Percentiles rank a stretch among this genome's conserved stretches.
phyloP scores from a whole-genome alignment of 2,113 vertebrate genomes.

The Pelmatolapia mariae region DNA sequence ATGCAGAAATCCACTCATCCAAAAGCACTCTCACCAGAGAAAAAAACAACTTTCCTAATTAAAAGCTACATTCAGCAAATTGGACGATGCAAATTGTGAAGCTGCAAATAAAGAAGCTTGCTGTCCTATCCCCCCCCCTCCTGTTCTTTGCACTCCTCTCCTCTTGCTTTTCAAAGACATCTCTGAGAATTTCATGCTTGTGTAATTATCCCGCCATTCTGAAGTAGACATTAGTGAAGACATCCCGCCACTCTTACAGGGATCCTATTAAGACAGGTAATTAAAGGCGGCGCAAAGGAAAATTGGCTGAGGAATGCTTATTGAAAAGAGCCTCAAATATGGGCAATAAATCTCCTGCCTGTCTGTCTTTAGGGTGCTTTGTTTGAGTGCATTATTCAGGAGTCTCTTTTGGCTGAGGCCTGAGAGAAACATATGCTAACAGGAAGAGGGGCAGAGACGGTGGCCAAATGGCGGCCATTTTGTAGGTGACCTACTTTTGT shows the following conservation, averaged over 20 bases:
- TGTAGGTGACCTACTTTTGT: conserved; percentile 68
- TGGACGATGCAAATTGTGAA: conserved; percentile 25
- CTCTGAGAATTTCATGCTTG: conserved; percentile 24
- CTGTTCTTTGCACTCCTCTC: neutral
- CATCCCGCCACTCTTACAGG: conserved; percentile 43
- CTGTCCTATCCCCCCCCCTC: neutral
- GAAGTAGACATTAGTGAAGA: conserved; percentile 61
- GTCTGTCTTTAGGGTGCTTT: conserved; percentile 49
- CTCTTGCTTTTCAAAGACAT: conserved; percentile 15
- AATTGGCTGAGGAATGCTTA: conserved; percentile 47
- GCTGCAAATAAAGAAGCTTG: neutral
- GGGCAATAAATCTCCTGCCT: conserved; percentile 48
- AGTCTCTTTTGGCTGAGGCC: conserved; percentile 44
- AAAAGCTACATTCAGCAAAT: conserved; percentile 48
- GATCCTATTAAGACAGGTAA: conserved; percentile 66
- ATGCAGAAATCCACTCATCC: neutral
- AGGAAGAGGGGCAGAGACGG: conserved; percentile 43
- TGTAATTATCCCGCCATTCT: conserved; percentile 54
- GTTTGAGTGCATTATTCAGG: conserved; percentile 54
- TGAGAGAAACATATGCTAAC: conserved; percentile 66
- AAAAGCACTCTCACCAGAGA: neutral
- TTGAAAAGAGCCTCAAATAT: conserved; percentile 46
- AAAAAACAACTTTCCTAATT: conserved; percentile 39
- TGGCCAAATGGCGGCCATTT: conserved; percentile 61
- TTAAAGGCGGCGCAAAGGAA: conserved; percentile 53